Conservation (phyloP, 2,888 invertebrate species). For the Buathra laborator region DNA sequence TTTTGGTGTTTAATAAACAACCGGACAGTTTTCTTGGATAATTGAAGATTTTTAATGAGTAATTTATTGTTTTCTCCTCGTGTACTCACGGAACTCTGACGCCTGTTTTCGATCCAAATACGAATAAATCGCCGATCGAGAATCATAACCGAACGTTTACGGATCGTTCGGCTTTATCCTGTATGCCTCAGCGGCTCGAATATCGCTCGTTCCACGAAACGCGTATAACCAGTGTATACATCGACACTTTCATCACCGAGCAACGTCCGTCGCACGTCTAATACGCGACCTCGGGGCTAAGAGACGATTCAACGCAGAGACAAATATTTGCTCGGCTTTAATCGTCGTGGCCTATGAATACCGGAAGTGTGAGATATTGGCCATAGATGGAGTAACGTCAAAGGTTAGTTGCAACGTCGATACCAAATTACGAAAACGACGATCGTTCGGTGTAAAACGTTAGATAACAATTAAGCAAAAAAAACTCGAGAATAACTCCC, state of each 20-base stretch:
- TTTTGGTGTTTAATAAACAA: too few relatives aligned
- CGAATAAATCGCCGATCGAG: neutral
- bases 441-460: neutral
- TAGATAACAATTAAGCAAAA: neutral
- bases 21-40: neutral
- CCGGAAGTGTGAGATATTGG: conserved; percentile 56
- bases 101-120: neutral
- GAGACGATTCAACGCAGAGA: conserved; percentile 65
- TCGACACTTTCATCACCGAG: conserved; percentile 17
- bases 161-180: neutral
- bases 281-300: conserved; percentile 32
- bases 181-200: neutral
- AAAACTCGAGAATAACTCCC: neutral
- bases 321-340: conserved; percentile 79
- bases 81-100: neutral
- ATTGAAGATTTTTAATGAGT: neutral
- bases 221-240: neutral
- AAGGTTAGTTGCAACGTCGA: neutral
- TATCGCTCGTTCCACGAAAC: neutral
- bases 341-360: conserved; percentile 67
- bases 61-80: neutral
- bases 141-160: neutral
- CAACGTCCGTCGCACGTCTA: conserved; percentile 43
- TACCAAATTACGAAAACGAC: neutral
- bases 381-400: conserved; percentile 7